These are phyloP conservation scores for Melipona quadrifasciata DNA, from an alignment of 1,140 invertebrate species.

Conservation along the genomic window DNA sequence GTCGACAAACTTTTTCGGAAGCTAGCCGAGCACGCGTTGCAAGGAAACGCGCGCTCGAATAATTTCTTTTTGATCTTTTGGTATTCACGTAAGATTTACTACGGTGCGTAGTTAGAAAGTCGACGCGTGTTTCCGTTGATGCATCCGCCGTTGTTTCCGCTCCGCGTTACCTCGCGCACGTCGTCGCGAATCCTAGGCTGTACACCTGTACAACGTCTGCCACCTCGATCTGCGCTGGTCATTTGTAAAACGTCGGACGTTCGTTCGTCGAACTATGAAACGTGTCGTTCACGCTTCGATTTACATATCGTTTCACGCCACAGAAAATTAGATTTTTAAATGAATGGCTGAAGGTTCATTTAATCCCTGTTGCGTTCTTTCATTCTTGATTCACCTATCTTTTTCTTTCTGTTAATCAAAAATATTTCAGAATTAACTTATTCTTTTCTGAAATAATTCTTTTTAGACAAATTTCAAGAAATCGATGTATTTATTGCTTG, in stretches of 20 bases:
- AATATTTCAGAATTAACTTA: too few species aligned
- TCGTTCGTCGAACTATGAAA: neutral
- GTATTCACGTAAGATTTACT: constrained; percentile 41
- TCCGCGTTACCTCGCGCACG: constrained; percentile 5
- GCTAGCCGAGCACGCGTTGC: neutral
- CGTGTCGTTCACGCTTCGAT: neutral
- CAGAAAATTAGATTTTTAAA: neutral
- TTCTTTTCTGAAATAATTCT: too few species aligned
- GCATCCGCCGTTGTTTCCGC: constrained; percentile 44
- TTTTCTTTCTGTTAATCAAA: too few species aligned
- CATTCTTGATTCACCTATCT: too few species aligned
- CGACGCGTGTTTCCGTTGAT: constrained; percentile 37
- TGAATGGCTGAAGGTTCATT: too few species aligned
- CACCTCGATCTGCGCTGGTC: neutral
- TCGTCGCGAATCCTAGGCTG: neutral
- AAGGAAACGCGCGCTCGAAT: neutral
- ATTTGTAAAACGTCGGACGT: constrained; percentile 16
- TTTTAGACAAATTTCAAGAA: too few species aligned
- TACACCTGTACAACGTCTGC: neutral
- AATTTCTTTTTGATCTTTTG: constrained; percentile 25
- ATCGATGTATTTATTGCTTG: too few species aligned
- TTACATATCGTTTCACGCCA: neutral
- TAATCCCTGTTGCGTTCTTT: too few species aligned
- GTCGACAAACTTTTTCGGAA: neutral
- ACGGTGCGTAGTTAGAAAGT: constrained; percentile 39